Conservation (phyloP, 2,797 vertebrate genomes). For the Pampus argenteus region DNA sequence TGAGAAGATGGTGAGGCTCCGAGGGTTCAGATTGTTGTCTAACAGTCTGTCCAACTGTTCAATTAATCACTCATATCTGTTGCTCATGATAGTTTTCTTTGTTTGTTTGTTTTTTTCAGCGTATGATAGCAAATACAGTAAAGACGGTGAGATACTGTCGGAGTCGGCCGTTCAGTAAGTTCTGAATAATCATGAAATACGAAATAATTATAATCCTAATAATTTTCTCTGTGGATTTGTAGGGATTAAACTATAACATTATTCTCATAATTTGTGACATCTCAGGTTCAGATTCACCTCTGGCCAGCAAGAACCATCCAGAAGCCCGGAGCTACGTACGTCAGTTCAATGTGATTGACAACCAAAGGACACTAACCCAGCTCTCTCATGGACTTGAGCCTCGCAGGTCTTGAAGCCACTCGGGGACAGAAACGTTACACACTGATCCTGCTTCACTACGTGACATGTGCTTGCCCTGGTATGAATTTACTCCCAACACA, state of each 20-base stretch:
- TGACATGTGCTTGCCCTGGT: conserved; percentile 62
- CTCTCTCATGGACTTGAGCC: conserved; percentile 96
- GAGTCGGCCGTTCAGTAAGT: conserved; percentile 97
- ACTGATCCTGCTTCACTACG: conserved; percentile 81
- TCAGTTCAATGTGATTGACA: conserved; percentile 97
- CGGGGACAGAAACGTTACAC: conserved; percentile 59
- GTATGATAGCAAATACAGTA: conserved; percentile 97
- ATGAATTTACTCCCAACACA: conserved; percentile 43
- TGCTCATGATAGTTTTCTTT: conserved; percentile 48
- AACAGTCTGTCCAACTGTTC: neutral
- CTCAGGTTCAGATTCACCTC: conserved; percentile 90
- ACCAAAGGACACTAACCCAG: conserved; percentile 97
- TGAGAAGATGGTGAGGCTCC: conserved; percentile 97
- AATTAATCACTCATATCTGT: conserved; percentile 15
- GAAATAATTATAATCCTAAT: neutral
- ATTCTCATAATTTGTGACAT: neutral
- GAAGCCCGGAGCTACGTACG: conserved; percentile 94
- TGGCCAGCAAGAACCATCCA: conserved; percentile 94
- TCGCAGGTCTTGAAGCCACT: conserved; percentile 88
- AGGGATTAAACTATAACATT: neutral
- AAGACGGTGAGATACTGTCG: conserved; percentile 94
- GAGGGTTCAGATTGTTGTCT: conserved; percentile 25
- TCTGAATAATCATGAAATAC: neutral
- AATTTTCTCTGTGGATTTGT: neutral
- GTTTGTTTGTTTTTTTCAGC: conserved; percentile 90